Conservation (phyloP, 2,797 vertebrate genomes). For the Lepilemur septentrionalis region DNA sequence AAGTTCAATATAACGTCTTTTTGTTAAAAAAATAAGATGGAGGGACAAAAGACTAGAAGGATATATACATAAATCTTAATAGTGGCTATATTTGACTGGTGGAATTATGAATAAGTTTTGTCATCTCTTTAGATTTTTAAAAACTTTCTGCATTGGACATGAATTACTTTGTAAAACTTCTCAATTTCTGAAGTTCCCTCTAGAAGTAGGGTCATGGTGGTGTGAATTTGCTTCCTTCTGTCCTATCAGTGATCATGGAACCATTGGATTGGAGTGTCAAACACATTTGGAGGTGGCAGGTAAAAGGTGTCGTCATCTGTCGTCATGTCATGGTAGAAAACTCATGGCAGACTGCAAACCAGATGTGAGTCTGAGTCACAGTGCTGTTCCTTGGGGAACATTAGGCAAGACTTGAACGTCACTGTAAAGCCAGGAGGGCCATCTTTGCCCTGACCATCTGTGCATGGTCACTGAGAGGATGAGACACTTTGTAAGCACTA, state of each 20-base stretch:
- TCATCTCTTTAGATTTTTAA: not conserved
- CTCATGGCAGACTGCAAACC: not conserved
- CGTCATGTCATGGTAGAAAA: too few species aligned
- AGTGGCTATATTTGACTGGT: not conserved
- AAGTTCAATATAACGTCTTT: not conserved
- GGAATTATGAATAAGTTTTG: not conserved
- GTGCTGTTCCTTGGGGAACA: too few species aligned
- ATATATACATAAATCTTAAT: not conserved
- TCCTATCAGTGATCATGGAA: not conserved
- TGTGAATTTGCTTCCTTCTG: not conserved
- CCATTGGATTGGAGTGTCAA: too few species aligned
- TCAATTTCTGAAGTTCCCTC: not conserved
- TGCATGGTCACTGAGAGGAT: not conserved
- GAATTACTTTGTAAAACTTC: not conserved
- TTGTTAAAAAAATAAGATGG: not conserved
- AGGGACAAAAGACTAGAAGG: not conserved
- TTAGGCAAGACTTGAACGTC: not conserved
- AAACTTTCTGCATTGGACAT: not conserved
- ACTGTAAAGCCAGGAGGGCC: not conserved
- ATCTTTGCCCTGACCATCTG: not conserved
- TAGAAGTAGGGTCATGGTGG: not conserved
- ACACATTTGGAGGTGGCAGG: not conserved
- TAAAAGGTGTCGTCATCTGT: not conserved
- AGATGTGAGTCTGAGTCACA: not conserved
- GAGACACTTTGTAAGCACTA: not conserved